Evolutionary conservation across 2,797 vertebrate species (phyloP), one percentile per base, ranked within the genome.

Genomic region (Eurystomus glaucurus): DNA sequence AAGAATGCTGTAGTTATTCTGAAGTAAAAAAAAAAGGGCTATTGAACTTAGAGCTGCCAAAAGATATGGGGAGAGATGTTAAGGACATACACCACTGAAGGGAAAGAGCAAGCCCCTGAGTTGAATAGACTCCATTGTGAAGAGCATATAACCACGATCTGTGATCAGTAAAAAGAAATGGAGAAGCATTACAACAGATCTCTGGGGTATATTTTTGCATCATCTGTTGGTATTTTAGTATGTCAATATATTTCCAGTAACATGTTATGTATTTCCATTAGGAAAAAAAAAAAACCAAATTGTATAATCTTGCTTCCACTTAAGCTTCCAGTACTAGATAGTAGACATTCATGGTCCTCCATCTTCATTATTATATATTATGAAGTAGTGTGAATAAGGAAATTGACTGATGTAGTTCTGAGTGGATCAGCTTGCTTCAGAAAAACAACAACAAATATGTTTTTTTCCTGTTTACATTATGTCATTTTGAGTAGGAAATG

Each of bases 231-330:
- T 69, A 39, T 62, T 18, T 46, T 69, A 65, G 8, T 48, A 2
- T 48, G 33, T 70, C 16, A 46, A 26, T 43, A 14, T 66, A 54
- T 66, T 88, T 88, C 29, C 80, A 76, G 58, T 31, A 61, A 20
- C 4, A 28, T 8, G 8, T 43, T 58, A 23, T 0, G 0, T 31
- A 10, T 60, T n/a, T 89, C 19, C 45, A 29, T 45, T 43, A 2
- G 21, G 76, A 52, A 33, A n/a, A 46, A 37, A 80, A 46, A 33
- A 64, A 43, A 72, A 43, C 13, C 31, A n/a, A 79, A 50, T 39
- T 26, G 3, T 7, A 10, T 45, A 54, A 72, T 39, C 10, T 69
- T 14, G 50, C 41, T 83, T 14, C 5, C 10, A 39, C 12, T 58
- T 70, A 46, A 90, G 14, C 18, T 80, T 88, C 37, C 62, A 51